Conservation (phyloP, 1,140 invertebrate genomes). For the Pachypeltis micranthus region DNA sequence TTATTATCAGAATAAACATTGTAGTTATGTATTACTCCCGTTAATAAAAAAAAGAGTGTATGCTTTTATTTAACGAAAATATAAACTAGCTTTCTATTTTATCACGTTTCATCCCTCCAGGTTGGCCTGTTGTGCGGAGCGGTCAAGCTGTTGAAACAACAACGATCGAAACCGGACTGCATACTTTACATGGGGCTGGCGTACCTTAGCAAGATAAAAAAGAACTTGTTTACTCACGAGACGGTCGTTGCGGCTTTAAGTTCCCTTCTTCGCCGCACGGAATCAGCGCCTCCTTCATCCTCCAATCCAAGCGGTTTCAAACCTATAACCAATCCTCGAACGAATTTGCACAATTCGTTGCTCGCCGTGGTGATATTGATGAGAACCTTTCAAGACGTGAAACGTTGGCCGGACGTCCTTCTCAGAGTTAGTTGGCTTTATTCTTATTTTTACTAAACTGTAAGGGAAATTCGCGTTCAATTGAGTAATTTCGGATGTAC, state of each 20-base stretch:
- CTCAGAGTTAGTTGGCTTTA: slow-evolving; percentile 51
- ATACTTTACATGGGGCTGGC: slow-evolving; percentile 63
- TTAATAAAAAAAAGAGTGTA: neutral
- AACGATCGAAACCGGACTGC: slow-evolving; percentile 66
- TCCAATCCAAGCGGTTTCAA: neutral
- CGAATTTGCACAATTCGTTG: slow-evolving; percentile 41
- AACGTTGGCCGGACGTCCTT: slow-evolving; percentile 66
- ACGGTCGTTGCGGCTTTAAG: slow-evolving; percentile 65
- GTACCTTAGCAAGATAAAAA: slow-evolving; percentile 67
- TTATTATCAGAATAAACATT: no score
- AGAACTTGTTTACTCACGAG: slow-evolving; percentile 67
- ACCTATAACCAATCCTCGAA: neutral
- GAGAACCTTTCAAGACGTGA: slow-evolving; percentile 62
- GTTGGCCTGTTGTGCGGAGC: slow-evolving; percentile 42
- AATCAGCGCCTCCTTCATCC: slow-evolving; percentile 38
- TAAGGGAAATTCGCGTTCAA: no score
- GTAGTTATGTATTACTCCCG: neutral
- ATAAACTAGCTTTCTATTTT: no score
- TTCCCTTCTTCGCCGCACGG: slow-evolving; percentile 68
- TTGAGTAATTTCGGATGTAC: no score
- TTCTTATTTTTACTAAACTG: no score
- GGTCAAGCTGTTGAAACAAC: slow-evolving; percentile 50
- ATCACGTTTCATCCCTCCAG: slow-evolving; percentile 30
- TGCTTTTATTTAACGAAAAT: neutral
- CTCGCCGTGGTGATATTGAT: slow-evolving; percentile 76